Evolutionary conservation across 2,113 vertebrate genomes (phyloP), one percentile per base, ranked within the genome.

Genomic region (Aegithalos caudatus): DNA sequence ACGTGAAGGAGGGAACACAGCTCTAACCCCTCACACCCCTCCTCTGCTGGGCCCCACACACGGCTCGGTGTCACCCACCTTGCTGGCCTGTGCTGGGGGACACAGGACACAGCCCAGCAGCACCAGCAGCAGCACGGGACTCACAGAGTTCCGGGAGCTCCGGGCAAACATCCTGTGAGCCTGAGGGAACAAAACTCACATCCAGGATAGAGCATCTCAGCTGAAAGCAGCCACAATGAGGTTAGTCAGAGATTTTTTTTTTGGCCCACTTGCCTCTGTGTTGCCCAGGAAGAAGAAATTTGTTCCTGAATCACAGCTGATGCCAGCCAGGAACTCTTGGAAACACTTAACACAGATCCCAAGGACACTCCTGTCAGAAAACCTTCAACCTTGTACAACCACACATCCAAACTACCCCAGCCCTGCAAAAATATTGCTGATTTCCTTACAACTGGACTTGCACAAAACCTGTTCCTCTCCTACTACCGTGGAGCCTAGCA

Each of bases 61-160:
- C 0, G 0, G 51, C 10, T 61, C 7, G 2, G 24, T 9, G 48
- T 54, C 48, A 47, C 97, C 95, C 94, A 98, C 98, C 98, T 98
- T 98, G 94, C 96, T 95, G 77, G 96, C 95, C 54, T 97, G 90
- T 24, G 95, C 97, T n/a, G 85, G 71, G 50, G 90, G 71, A n/a
- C 91, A 62, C 60, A 98, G 93, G 73, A 97, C 22, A 66, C 97
- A 97, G 67, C 92, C 95, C 27, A 97, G 81, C 86, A 97, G 76
- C 1, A 37, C 47, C 7, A 92, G 33, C 88, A 98, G 92, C 73
- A 92, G 94, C 40, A 97, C 1, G 2, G 96, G 92, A 89, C 95
- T 96, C 12, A 24, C 94, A 38, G 51, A 71, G 58, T 62, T 73
- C 50, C 1, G 7, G 51, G 40, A 56, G 61, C 42, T 80, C 79